Evolutionary conservation across 2,888 invertebrate species (phyloP).

Genomic region (Diachrysia chrysitis): DNA sequence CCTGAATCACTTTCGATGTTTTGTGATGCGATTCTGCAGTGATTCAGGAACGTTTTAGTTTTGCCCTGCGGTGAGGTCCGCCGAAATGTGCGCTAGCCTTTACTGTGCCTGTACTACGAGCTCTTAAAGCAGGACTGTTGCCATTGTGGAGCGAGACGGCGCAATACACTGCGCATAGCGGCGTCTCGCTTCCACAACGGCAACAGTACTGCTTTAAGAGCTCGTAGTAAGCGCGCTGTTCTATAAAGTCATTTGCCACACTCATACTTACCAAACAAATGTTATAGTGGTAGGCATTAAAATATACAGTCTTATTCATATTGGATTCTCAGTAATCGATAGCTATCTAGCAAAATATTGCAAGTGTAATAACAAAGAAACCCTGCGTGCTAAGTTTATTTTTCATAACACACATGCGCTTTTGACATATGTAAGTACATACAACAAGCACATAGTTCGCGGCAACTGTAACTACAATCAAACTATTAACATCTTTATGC

Average conservation of each 20-base stretch:
- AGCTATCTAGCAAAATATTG: slow-evolving; percentile 17
- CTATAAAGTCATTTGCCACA: not conserved
- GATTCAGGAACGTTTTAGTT: too few relatives aligned
- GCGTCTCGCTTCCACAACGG: too few relatives aligned
- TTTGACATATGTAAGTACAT: slow-evolving; percentile 38
- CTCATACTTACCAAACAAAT: not conserved
- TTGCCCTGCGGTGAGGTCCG: too few relatives aligned
- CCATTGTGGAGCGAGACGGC: too few relatives aligned
- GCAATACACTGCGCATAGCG: too few relatives aligned
- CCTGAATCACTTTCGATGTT: too few relatives aligned
- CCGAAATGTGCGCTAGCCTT: too few relatives aligned
- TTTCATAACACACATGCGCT: slow-evolving; percentile 52
- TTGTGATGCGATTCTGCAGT: too few relatives aligned
- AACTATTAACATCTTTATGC: slow-evolving; percentile 68
- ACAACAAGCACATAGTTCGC: slow-evolving; percentile 41
- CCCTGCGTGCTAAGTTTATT: slow-evolving; percentile 52
- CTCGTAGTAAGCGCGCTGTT: too few relatives aligned
- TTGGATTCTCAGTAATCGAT: slow-evolving; percentile 13
- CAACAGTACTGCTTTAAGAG: too few relatives aligned
- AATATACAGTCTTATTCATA: not conserved
- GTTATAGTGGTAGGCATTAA: not conserved
- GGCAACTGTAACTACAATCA: slow-evolving; percentile 50
- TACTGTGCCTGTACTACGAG: too few relatives aligned
- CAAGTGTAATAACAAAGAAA: slow-evolving; percentile 41
- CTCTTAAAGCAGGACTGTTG: too few relatives aligned